These are phyloP conservation scores for Trinorchestia longiramus DNA, from an alignment of 1,140 invertebrate species.

Conservation along the genomic window DNA sequence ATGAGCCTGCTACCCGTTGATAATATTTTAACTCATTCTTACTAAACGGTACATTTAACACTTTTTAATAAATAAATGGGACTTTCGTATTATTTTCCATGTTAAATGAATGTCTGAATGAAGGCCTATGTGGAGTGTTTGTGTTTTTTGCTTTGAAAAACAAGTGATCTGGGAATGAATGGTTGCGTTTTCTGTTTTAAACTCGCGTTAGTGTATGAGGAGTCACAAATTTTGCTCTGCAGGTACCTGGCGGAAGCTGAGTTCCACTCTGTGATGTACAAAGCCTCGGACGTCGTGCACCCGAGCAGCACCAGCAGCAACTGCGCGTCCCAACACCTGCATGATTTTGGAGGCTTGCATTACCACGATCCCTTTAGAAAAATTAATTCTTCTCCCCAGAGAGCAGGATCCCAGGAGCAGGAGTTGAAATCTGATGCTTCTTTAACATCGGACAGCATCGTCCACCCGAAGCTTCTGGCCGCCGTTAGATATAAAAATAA, in stretches of 20 bases:
- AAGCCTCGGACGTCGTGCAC: conserved; percentile 82
- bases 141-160: too few relatives aligned
- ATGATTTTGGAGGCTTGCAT: conserved; percentile 67
- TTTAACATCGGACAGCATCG: neutral
- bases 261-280: conserved; percentile 88
- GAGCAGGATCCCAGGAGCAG: neutral
- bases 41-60: too few relatives aligned
- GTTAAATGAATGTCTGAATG: too few relatives aligned
- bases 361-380: conserved; percentile 56
- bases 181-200: neutral
- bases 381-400: neutral
- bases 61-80: too few relatives aligned
- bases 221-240: neutral
- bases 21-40: too few relatives aligned
- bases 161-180: too few relatives aligned
- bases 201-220: neutral
- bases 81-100: too few relatives aligned
- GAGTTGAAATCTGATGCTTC: neutral
- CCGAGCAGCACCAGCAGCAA: conserved; percentile 69
- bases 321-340: conserved; percentile 76
- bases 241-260: conserved; percentile 62
- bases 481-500: neutral
- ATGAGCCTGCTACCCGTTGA: too few relatives aligned
- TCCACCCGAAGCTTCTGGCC: conserved; percentile 20
- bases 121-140: too few relatives aligned